phyloP scores from a whole-genome alignment of 2,888 invertebrate species.

The Leuctra nigra region DNA sequence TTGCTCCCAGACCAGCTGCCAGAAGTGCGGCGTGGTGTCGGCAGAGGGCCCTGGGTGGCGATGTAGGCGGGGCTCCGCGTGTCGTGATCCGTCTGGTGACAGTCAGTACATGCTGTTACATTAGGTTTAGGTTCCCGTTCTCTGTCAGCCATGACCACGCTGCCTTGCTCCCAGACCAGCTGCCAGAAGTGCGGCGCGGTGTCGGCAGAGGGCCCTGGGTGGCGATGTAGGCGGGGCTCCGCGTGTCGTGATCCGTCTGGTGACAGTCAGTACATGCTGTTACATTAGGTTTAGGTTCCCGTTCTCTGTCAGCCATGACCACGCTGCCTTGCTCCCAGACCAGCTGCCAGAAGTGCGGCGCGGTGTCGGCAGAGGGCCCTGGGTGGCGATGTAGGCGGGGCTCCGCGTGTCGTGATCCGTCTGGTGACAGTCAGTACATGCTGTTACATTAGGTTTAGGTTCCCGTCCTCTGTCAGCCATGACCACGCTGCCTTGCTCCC shows the following conservation, averaged over 20 bases:
- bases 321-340: slow-evolving; percentile 99
- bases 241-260: slow-evolving; percentile 95
- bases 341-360: slow-evolving; percentile 98
- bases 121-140: slow-evolving; percentile 80
- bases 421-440: too few relatives aligned
- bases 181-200: slow-evolving; percentile 98
- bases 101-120: too few relatives aligned
- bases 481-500: slow-evolving; percentile 96
- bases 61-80: slow-evolving; percentile 97
- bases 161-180: slow-evolving; percentile 99
- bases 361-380: slow-evolving; percentile 86
- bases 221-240: slow-evolving; percentile 95
- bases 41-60: slow-evolving; percentile 92
- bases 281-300: too few relatives aligned
- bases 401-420: slow-evolving; percentile 96
- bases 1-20: slow-evolving; percentile 99
- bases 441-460: too few relatives aligned
- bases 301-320: slow-evolving; percentile 87
- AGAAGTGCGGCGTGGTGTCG: slow-evolving; percentile 92
- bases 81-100: slow-evolving; percentile 87
- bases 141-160: slow-evolving; percentile 86
- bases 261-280: too few relatives aligned
- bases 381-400: slow-evolving; percentile 95
- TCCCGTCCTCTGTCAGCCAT: slow-evolving; percentile 87
- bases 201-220: slow-evolving; percentile 89